Base-by-base conservation (phyloP, 2,113 vertebrate species). In the Rhadina sibilatrix region DNA sequence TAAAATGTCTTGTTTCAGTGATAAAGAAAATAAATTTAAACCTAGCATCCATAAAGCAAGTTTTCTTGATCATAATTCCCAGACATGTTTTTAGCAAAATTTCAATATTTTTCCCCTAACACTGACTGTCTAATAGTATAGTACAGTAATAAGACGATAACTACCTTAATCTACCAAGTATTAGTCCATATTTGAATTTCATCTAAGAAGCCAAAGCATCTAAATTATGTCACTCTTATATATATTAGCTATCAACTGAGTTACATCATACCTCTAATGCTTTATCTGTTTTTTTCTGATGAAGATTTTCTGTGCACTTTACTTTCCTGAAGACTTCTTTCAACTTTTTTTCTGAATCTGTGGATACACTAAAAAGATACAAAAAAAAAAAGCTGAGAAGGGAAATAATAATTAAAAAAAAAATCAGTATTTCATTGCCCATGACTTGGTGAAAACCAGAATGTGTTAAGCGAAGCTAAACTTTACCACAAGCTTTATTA, bases 211-310 rank as follows among this genome's bases (percentile, higher is more conserved):
- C 3, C 28, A 68, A 74, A 59, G 21, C 8, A 59, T 44, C 9
- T 57, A 50, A 60, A 78, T 53, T 65, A 38, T 28, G 42, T 47
- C 33, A 63, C 56, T 5, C 14, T 12, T 18, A 54, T 4, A 19
- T 46, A 61, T 12, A 81, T 68, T 30, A 64, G 35, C 16, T 57
- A 28, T 47, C 59, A 78, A n/a, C 7, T 71, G 28, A 93, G 72
- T 87, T 80, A 77, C n/a, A 65, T 0, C 23, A 79, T 98, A 98
- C 98, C 98, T 98, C 89, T 63, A 87, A 4, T 72, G 77, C 10
- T 85, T 52, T 50, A 70, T 91, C 86, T n/a, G 56, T 7, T 66
- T 53, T 93, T 89, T 97, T 94, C n/a, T 95, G 88, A 86, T 70
- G 63, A 96, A 76, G 64, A 86, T 31, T 96, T 97, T 91, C 94